A percentile compares a stretch with the other conserved stretches of the same genome.
These are phyloP conservation scores for Orius laevigatus DNA, from an alignment of 1,140 invertebrate species.

Conservation along the genomic window DNA sequence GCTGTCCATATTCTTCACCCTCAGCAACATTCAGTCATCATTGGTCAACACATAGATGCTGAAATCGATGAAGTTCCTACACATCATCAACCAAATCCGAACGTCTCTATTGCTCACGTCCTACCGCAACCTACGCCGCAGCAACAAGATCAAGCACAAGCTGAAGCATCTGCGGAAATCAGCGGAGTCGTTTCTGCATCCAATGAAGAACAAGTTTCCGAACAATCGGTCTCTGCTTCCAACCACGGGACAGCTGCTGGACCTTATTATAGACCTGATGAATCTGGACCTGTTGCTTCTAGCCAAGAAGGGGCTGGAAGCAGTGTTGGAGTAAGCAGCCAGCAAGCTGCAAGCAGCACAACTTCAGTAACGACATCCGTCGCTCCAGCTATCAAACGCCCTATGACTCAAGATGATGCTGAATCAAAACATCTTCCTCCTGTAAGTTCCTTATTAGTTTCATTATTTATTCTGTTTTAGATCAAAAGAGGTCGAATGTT, in stretches of 20 bases:
- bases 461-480: not conserved
- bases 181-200: slow-evolving; percentile 18
- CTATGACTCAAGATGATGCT: slow-evolving; percentile 25
- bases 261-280: slow-evolving; percentile 1
- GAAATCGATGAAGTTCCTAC: slow-evolving; percentile 27
- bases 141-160: slow-evolving; percentile 8
- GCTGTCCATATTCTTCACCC: slow-evolving; percentile 18
- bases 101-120: slow-evolving; percentile 17
- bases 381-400: slow-evolving; percentile 29
- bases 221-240: slow-evolving; percentile 17
- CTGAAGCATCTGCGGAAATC: slow-evolving; percentile 11
- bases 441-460: not conserved
- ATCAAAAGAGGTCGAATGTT: slow-evolving; percentile 5
- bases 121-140: slow-evolving; percentile 17
- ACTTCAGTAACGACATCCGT: slow-evolving; percentile 7
- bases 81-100: slow-evolving; percentile 10
- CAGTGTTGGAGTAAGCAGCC: not conserved
- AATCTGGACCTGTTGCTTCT: slow-evolving; percentile 9
- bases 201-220: slow-evolving; percentile 15
- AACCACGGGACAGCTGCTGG: slow-evolving; percentile 9
- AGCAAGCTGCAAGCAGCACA: slow-evolving; percentile 3
- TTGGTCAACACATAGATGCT: slow-evolving; percentile 31
- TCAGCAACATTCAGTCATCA: slow-evolving; percentile 12
- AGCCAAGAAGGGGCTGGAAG: slow-evolving; percentile 4
- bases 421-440: slow-evolving; percentile 4